A percentile compares a stretch with the other conserved stretches of the same genome.
These are phyloP conservation scores for Otus sunia DNA, from an alignment of 2,113 vertebrate genomes.

Conservation along the genomic window DNA sequence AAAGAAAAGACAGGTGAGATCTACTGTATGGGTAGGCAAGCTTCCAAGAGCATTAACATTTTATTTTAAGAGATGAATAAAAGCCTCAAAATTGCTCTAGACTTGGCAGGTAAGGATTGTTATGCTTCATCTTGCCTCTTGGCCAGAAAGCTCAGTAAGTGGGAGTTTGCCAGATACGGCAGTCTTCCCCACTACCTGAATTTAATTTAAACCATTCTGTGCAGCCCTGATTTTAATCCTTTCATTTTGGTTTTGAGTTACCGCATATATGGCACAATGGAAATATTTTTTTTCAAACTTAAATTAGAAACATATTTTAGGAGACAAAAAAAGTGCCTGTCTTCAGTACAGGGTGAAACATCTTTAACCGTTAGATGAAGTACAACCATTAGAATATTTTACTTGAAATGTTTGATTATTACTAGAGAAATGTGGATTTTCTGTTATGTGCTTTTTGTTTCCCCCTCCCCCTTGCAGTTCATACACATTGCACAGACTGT, in stretches of 20 bases:
- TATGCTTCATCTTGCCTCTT: conserved; percentile 64
- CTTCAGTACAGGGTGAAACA: conserved; percentile 67
- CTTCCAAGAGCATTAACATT: conserved; percentile 36
- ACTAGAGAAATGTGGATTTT: background rate
- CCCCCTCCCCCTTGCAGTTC: background rate
- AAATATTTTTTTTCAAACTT: conserved; percentile 77
- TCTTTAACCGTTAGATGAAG: conserved; percentile 68
- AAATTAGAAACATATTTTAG: conserved; percentile 81
- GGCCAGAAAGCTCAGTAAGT: conserved; percentile 51
- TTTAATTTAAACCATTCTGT: conserved; percentile 84
- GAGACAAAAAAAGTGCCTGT: conserved; percentile 52
- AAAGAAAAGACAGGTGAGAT: conserved; percentile 44
- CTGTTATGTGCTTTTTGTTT: background rate
- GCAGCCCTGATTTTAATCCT: conserved; percentile 76
- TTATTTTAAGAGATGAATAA: conserved; percentile 49
- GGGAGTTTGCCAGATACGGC: conserved; percentile 65
- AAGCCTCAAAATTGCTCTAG: conserved; percentile 35
- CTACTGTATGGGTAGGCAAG: conserved; percentile 30
- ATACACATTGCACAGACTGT: background rate
- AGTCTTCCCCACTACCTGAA: conserved; percentile 78
- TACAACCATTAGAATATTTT: conserved; percentile 29
- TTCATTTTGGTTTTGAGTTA: conserved; percentile 83
- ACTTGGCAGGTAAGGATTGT: conserved; percentile 65
- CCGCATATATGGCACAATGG: conserved; percentile 79
- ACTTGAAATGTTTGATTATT: background rate